Evolutionary conservation across 2,888 invertebrate genomes (phyloP).

Genomic region (Clostera curtula): DNA sequence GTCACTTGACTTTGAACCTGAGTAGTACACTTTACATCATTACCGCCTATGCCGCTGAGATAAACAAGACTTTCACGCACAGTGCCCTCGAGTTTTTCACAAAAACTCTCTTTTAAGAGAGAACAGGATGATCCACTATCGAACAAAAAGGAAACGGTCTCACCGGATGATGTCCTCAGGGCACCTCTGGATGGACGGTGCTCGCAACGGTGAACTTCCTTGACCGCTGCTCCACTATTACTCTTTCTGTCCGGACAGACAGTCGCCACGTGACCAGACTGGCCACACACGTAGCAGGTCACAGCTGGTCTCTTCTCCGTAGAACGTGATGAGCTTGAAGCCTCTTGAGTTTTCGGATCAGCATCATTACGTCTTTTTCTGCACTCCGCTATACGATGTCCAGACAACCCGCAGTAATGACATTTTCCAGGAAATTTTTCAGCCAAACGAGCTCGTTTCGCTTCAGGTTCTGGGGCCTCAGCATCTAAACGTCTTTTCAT

Average conservation of each 20-base stretch:
- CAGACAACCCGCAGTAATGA: no score
- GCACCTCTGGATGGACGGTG: constrained; percentile 1
- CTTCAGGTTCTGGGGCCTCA: no score
- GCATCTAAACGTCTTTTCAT: no score
- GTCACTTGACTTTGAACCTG: neutral
- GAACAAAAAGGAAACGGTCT: constrained; percentile 15
- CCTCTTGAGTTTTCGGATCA: neutral
- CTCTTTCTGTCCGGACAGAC: neutral
- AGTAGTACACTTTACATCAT: neutral
- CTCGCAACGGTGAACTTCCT: neutral
- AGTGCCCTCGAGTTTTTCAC: constrained; percentile 6
- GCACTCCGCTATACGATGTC: no score
- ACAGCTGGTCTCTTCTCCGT: neutral
- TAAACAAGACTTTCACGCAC: constrained; percentile 11
- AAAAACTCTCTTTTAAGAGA: constrained; percentile 12
- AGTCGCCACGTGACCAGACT: neutral
- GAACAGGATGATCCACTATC: constrained; percentile 22
- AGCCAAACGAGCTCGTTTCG: no score
- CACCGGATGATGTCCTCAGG: constrained; percentile 14
- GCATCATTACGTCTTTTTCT: neutral
- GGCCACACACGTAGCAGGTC: neutral
- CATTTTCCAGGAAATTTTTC: no score
- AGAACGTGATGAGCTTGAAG: neutral
- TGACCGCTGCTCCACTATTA: neutral
- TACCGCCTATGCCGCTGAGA: constrained; percentile 14